Evolutionary conservation across 2,797 vertebrate species (phyloP).

Genomic region (Hybognathus amarus): DNA sequence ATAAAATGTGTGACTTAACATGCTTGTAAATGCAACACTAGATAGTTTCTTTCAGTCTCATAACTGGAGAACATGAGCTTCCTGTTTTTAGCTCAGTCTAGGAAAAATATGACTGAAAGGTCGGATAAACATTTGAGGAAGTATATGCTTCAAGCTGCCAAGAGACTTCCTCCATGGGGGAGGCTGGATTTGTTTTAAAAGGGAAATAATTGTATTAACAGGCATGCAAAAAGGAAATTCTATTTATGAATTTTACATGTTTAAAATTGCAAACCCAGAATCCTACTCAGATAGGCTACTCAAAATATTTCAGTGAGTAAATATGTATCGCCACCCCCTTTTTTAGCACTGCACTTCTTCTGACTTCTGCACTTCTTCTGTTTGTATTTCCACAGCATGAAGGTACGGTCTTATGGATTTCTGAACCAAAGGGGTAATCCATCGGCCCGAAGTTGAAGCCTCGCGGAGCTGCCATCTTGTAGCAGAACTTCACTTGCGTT

Average conservation of each 20-base stretch:
- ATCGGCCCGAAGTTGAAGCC: no score
- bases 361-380: no score
- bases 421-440: no score
- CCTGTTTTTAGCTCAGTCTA: constrained; percentile 74
- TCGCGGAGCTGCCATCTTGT: no score
- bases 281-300: background rate
- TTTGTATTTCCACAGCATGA: no score
- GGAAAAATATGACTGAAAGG: constrained; percentile 71
- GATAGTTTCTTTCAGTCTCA: background rate
- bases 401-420: no score
- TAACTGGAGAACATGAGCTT: constrained; percentile 41
- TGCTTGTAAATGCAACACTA: background rate
- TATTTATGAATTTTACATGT: constrained; percentile 19
- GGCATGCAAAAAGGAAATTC: constrained; percentile 29
- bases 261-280: background rate
- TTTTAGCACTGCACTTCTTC: no score
- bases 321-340: no score
- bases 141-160: constrained; percentile 70
- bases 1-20: background rate
- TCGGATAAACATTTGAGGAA: constrained; percentile 71
- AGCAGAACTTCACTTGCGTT: no score
- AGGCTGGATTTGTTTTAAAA: constrained; percentile 60
- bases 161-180: constrained; percentile 70
- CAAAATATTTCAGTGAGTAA: background rate
- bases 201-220: constrained; percentile 60